Percentiles rank a stretch among this genome's conserved stretches.
These are phyloP conservation scores for Ochropleura plecta DNA, from an alignment of 2,888 invertebrate genomes.

Conservation along the genomic window DNA sequence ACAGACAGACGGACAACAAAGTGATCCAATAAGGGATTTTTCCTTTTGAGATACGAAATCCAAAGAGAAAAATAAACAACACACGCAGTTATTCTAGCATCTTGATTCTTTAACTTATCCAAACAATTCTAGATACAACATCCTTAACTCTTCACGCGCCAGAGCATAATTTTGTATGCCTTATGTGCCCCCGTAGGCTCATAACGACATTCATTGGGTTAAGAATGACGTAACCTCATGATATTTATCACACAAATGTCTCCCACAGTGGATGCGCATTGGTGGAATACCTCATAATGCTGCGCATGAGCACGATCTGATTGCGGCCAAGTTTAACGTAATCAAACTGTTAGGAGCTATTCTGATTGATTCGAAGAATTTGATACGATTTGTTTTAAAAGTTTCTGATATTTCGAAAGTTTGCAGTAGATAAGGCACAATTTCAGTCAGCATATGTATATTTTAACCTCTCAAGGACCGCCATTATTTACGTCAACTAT, in stretches of 20 bases:
- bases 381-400: neutral
- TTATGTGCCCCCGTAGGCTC: too few species aligned
- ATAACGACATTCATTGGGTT: too few species aligned
- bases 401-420: neutral
- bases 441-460: neutral
- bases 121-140: slow-evolving; percentile 47
- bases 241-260: slow-evolving; percentile 68
- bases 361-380: slow-evolving; percentile 40
- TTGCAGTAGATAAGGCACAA: neutral
- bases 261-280: slow-evolving; percentile 66
- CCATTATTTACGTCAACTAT: too few species aligned
- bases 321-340: slow-evolving; percentile 73
- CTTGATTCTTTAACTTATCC: slow-evolving; percentile 15
- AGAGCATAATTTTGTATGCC: too few species aligned
- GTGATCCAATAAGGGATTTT: too few species aligned
- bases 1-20: too few species aligned
- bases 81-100: slow-evolving; percentile 1
- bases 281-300: slow-evolving; percentile 68
- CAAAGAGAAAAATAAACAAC: neutral
- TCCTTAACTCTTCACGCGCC: too few species aligned
- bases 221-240: slow-evolving; percentile 60
- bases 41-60: too few species aligned
- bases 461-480: too few species aligned
- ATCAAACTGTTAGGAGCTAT: slow-evolving; percentile 72
- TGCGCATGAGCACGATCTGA: slow-evolving; percentile 77